Base-by-base conservation (phyloP, 2,888 invertebrate genomes). In the Geophilus truncorum region DNA sequence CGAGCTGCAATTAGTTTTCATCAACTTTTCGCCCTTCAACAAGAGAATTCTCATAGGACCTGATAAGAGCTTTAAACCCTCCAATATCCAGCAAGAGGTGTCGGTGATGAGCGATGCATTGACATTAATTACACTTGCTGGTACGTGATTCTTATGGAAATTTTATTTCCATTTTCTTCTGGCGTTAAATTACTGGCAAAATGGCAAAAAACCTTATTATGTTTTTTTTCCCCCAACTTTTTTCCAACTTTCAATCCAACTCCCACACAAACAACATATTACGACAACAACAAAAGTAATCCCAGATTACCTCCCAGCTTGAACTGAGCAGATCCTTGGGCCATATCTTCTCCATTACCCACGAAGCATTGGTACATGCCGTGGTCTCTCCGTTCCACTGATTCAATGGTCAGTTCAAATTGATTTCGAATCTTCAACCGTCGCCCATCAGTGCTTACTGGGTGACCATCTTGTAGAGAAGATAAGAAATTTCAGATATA, bases 261-360 rank as follows among this genome's bases (percentile, higher is more conserved):
- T n/a, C n/a, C n/a, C n/a, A n/a, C n/a, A 40, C 40, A 40, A 10
- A 40, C 40, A 3, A 40, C 40, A 0, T 51, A 51, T 18, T 51
- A 21, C 51, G n/a, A 51, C 51, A n/a, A 51, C 18, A 51, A 51
- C 51, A 51, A 51, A 51, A 70, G 25, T 28, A 70, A 70, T 77
- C 30, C 32, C 34, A 34, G 28, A 91, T 89, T 87, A 94, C 93
- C 92, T 84, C 95, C 94, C 85, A 94, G 90, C 84, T 92, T 90
- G 78, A 94, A 89, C 86, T 95, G 94, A 0, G 93, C 92, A 0
- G 92, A 91, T 9, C 93, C 94, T 86, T 94, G 94, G n/a, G 92
- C 92, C 87, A 94, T 93, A 85, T 95, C 94, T 88, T 92, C 92
- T 83, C 93, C 92, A 85, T 94, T 94, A 85, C 92, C 92, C 9